phyloP scores from a whole-genome alignment of 2,888 invertebrate genomes.

The Diadegma fenestrale region DNA sequence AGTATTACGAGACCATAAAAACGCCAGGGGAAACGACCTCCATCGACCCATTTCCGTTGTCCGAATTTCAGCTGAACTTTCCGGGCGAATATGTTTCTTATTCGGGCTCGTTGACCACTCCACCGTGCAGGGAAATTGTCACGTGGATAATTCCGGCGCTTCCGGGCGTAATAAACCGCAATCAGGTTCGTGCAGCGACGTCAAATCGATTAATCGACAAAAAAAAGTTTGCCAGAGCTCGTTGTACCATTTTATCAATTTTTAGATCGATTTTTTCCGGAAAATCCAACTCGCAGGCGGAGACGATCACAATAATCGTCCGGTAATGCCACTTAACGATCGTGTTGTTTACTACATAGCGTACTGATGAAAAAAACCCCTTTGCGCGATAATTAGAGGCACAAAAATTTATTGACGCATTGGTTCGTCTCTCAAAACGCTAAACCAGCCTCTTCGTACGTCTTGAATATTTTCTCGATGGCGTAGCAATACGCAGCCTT shows the following conservation, averaged over 20 bases:
- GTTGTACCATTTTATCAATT: neutral
- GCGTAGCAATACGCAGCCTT: conserved; percentile 98
- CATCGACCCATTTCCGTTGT: conserved; percentile 72
- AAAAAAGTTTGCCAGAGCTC: neutral
- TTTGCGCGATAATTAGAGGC: conserved; percentile 11
- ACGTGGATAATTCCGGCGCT: conserved; percentile 86
- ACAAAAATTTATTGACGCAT: conserved; percentile 31
- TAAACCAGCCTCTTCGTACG: conserved; percentile 97
- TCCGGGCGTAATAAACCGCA: conserved; percentile 77
- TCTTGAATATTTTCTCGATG: conserved; percentile 98
- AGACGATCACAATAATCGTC: conserved; percentile 61
- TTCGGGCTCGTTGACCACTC: conserved; percentile 86
- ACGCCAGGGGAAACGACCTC: conserved; percentile 4
- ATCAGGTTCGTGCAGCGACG: conserved; percentile 68
- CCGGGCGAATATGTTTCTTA: conserved; percentile 82
- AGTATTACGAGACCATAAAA: conserved; percentile 30
- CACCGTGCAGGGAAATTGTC: conserved; percentile 86
- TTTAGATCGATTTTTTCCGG: conserved; percentile 59
- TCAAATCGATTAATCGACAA: neutral
- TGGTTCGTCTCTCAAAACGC: conserved; percentile 88
- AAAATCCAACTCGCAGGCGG: conserved; percentile 26
- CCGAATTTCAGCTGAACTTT: conserved; percentile 79
- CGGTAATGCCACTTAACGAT: conserved; percentile 59
- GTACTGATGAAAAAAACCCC: neutral
- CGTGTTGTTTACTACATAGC: conserved; percentile 54